Conservation (phyloP, 2,888 invertebrate species). For the Cacoxenus indagator region DNA sequence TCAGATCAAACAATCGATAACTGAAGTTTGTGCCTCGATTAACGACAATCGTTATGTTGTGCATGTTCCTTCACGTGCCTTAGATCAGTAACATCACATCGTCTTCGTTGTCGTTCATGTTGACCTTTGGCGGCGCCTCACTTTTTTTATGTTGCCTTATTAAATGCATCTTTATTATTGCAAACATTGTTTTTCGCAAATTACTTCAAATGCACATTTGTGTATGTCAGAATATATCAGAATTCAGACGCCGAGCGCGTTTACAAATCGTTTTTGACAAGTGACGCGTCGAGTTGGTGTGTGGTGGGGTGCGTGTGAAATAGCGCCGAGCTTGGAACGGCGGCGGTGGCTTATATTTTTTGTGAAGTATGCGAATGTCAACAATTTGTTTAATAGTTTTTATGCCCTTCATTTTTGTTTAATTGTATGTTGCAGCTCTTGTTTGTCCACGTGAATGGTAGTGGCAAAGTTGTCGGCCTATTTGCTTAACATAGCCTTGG, state of each 20-base stretch:
- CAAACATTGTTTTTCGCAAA: not conserved
- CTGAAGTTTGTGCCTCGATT: not conserved
- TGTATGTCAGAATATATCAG: slow-evolving; percentile 3
- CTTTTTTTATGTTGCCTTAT: not conserved
- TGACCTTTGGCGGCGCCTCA: not conserved
- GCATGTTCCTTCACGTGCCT: no score
- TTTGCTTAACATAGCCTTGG: no score
- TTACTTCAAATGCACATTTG: slow-evolving; percentile 7
- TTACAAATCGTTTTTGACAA: slow-evolving; percentile 10
- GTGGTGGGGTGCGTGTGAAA: no score
- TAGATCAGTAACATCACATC: no score
- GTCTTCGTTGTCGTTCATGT: not conserved
- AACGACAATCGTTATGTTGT: not conserved
- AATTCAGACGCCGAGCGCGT: not conserved
- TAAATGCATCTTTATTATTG: slow-evolving; percentile 7
- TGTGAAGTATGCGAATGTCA: no score
- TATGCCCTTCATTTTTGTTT: no score
- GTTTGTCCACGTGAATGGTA: no score
- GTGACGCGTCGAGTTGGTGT: not conserved
- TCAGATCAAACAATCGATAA: not conserved
- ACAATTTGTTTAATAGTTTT: no score
- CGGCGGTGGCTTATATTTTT: no score
- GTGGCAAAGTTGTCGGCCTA: no score
- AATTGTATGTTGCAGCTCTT: no score
- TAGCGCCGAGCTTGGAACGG: no score